A percentile compares a stretch with the other conserved stretches of the same genome.
Conservation (phyloP, 1,140 invertebrate species). For the Sycobia sp. region DNA sequence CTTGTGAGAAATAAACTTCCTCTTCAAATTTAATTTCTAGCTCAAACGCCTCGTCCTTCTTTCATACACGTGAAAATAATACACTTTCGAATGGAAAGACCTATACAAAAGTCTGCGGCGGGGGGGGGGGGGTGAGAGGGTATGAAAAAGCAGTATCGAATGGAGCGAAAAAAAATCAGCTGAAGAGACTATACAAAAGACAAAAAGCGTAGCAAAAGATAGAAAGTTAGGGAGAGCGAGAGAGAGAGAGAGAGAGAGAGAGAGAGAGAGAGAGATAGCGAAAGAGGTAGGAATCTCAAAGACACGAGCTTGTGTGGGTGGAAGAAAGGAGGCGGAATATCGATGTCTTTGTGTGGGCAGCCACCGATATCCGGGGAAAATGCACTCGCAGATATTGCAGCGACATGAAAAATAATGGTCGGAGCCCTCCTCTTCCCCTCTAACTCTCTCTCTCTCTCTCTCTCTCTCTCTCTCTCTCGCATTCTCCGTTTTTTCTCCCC, state of each 20-base stretch:
- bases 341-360: slow-evolving; percentile 35
- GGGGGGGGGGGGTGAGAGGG: background rate
- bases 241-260: background rate
- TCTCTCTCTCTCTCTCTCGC: no score
- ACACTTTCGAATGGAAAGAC: background rate
- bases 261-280: background rate
- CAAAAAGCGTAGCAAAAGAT: background rate
- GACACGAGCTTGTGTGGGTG: background rate
- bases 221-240: background rate
- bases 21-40: background rate
- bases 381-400: slow-evolving; percentile 51
- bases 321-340: slow-evolving; percentile 2
- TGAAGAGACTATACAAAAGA: background rate
- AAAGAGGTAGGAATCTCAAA: background rate
- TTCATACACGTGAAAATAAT: background rate
- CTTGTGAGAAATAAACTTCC: no score
- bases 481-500: no score
- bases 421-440: slow-evolving; percentile 30
- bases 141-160: background rate
- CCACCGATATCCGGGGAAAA: slow-evolving; percentile 48
- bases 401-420: slow-evolving; percentile 48
- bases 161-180: background rate
- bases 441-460: no score
- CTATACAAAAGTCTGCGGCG: background rate
- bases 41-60: background rate